Evolutionary conservation across 2,113 vertebrate species (phyloP).

Genomic region (Xenus cinereus): DNA sequence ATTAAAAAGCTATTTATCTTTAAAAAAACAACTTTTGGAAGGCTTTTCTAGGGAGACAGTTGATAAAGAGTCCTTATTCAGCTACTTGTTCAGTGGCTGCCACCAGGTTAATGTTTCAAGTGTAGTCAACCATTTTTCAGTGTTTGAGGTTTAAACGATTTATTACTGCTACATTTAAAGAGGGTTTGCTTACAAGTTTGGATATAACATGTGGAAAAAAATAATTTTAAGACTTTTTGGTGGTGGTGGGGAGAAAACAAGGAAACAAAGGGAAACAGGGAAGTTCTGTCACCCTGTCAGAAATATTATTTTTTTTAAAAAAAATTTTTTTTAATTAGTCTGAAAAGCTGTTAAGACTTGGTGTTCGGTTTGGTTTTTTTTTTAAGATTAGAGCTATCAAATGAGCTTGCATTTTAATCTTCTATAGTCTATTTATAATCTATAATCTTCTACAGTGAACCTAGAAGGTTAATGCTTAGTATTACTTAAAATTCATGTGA

Average conservation of each 20-base stretch:
- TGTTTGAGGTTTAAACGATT: not conserved
- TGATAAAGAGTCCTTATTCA: not conserved
- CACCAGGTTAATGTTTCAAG: not conserved
- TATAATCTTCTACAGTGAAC: slow-evolving; percentile 18
- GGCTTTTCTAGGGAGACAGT: not conserved
- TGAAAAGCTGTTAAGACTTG: slow-evolving; percentile 19
- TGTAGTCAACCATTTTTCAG: not conserved
- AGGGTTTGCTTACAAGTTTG: not conserved
- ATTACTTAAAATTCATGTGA: slow-evolving; percentile 36
- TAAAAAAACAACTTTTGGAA: not conserved
- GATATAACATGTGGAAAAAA: not conserved
- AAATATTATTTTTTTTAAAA: not conserved
- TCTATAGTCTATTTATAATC: not conserved
- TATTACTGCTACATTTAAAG: not conserved
- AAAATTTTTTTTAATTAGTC: not conserved
- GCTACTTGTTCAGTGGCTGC: not conserved
- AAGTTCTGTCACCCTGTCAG: not conserved
- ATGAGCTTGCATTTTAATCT: slow-evolving; percentile 35
- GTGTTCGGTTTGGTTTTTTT: too few species aligned
- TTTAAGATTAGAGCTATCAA: not conserved
- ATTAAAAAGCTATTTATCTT: slow-evolving; percentile 19
- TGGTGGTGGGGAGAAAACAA: not conserved
- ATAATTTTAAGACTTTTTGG: not conserved
- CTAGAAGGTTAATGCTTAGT: slow-evolving; percentile 11
- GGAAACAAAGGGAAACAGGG: not conserved